phyloP scores from a whole-genome alignment of 2,888 invertebrate genomes.

The Zele albiditarsus region DNA sequence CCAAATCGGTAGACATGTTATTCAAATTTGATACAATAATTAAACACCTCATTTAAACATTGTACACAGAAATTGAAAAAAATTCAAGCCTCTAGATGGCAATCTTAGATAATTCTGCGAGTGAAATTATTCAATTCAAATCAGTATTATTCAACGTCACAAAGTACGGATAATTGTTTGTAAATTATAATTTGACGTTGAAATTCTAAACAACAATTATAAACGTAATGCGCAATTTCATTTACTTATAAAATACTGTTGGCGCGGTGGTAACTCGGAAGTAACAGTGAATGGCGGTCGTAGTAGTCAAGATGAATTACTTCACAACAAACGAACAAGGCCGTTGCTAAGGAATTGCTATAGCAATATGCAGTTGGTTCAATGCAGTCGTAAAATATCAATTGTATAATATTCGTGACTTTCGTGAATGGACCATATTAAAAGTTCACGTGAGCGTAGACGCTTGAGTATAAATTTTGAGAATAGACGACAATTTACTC shows the following conservation, averaged over 20 bases:
- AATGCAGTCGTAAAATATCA: constrained; percentile 13
- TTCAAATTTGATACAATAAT: background rate
- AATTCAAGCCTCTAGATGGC: background rate
- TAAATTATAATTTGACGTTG: background rate
- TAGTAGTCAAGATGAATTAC: constrained; percentile 29
- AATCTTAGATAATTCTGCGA: background rate
- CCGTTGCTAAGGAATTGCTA: constrained; percentile 44
- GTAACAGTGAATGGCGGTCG: background rate
- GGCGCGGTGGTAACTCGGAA: background rate
- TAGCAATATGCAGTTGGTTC: constrained; percentile 31
- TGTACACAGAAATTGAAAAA: background rate
- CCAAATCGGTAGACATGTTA: background rate
- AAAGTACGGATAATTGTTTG: background rate
- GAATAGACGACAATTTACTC: constrained; percentile 8
- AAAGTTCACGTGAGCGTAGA: constrained; percentile 39
- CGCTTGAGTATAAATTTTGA: constrained; percentile 33
- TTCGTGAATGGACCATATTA: constrained; percentile 44
- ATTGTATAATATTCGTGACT: background rate
- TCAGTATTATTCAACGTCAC: background rate
- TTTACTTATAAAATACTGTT: background rate
- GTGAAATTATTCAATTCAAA: background rate
- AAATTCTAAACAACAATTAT: background rate
- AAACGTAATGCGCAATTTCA: background rate
- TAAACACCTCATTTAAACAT: no score
- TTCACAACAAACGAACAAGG: constrained; percentile 38